Evolutionary conservation across 1,140 invertebrate genomes (phyloP).

Genomic region (Dendrolimus punctatus): DNA sequence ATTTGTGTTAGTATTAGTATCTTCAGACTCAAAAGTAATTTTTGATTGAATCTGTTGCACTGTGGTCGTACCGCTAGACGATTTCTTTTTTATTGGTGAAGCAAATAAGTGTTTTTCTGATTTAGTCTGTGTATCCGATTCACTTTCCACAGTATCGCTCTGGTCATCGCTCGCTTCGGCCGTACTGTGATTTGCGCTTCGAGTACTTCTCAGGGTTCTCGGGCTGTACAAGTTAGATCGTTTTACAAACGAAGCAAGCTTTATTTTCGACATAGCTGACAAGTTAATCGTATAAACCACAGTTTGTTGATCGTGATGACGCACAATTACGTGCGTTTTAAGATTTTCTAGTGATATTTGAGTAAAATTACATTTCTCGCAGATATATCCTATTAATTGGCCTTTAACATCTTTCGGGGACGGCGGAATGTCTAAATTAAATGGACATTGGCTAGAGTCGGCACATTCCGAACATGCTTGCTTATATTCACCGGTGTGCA

Average conservation of each 20-base stretch:
- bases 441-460: conserved; percentile 29
- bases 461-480: conserved; percentile 74
- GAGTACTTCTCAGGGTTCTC: conserved; percentile 34
- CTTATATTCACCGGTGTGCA: conserved; percentile 82
- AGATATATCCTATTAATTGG: conserved; percentile 76
- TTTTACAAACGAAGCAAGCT: conserved; percentile 10
- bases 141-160: too few species aligned
- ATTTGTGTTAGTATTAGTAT: conserved; percentile 10
- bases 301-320: conserved; percentile 66
- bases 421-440: conserved; percentile 50
- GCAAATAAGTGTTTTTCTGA: too few species aligned
- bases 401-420: conserved; percentile 44
- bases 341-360: conserved; percentile 75
- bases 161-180: too few species aligned
- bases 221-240: conserved; percentile 5
- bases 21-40: conserved; percentile 49
- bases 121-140: too few species aligned
- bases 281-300: conserved; percentile 58
- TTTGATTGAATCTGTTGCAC: conserved; percentile 29
- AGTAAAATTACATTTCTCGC: conserved; percentile 78
- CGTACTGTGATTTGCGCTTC: too few species aligned
- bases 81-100: too few species aligned
- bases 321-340: conserved; percentile 73
- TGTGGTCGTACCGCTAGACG: too few species aligned
- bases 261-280: conserved; percentile 33